phyloP scores from a whole-genome alignment of 2,113 vertebrate genomes.

The Ellobius talpinus region DNA sequence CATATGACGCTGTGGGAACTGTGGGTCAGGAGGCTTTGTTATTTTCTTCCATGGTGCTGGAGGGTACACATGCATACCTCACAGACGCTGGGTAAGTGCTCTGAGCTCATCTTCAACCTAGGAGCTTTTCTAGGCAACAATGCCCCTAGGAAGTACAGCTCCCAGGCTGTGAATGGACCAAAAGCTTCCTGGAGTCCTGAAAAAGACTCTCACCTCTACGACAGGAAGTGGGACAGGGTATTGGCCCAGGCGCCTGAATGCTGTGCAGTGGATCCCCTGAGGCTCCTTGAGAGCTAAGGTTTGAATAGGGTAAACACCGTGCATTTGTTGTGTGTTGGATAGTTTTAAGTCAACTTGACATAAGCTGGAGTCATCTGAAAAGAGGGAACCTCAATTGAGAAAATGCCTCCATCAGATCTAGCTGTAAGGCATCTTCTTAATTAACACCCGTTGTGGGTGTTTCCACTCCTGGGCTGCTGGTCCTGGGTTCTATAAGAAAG shows the following conservation, averaged over 20 bases:
- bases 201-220: background rate
- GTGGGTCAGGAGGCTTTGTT: background rate
- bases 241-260: background rate
- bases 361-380: background rate
- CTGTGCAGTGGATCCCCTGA: background rate
- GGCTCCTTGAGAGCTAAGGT: background rate
- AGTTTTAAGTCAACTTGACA: background rate
- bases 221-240: accelerated
- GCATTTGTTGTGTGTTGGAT: background rate
- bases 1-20: too few species aligned
- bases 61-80: background rate
- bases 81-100: background rate
- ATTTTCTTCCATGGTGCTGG: background rate
- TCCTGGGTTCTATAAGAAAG: background rate
- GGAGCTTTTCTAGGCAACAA: background rate
- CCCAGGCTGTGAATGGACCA: background rate
- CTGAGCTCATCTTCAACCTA: background rate
- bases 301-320: accelerated
- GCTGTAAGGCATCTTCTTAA: background rate
- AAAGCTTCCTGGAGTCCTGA: background rate
- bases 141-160: background rate
- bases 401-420: background rate
- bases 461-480: background rate
- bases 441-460: background rate
- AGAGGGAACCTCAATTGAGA: background rate